phyloP scores from a whole-genome alignment of 2,113 vertebrate species.

The Barbus barbus region DNA sequence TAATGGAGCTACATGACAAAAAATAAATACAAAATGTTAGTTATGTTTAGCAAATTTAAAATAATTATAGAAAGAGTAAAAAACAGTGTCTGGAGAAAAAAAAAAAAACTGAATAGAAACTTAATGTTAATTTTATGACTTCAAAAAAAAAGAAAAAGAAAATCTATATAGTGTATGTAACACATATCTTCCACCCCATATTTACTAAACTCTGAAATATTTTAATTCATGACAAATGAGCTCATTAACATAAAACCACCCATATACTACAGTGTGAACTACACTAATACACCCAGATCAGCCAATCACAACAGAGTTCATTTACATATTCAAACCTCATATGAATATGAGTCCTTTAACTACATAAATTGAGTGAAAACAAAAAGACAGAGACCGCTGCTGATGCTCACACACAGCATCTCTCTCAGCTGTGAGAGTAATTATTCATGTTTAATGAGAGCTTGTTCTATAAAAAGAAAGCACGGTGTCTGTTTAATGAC shows the following conservation, averaged over 20 bases:
- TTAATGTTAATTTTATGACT: too few relatives aligned
- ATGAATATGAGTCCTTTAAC: not conserved
- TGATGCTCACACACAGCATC: not conserved
- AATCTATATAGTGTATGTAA: too few relatives aligned
- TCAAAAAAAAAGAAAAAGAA: too few relatives aligned
- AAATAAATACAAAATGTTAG: too few relatives aligned
- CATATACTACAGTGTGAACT: not conserved
- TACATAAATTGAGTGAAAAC: not conserved
- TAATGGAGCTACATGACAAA: too few relatives aligned
- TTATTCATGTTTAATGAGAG: conserved; percentile 45
- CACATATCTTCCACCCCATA: too few relatives aligned
- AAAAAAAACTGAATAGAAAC: too few relatives aligned
- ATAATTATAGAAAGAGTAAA: too few relatives aligned
- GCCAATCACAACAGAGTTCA: not conserved
- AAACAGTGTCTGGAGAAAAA: too few relatives aligned
- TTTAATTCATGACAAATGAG: not conserved
- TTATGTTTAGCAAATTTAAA: too few relatives aligned
- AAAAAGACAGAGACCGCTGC: not conserved
- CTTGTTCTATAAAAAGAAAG: conserved; percentile 29
- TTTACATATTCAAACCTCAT: not conserved
- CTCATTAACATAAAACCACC: not conserved
- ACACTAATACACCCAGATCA: not conserved
- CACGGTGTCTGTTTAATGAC: conserved; percentile 57
- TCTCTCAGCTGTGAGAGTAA: conserved; percentile 15
- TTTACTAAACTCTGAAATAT: not conserved